Percentiles rank a stretch among this genome's conserved stretches.
Conservation (phyloP, 2,888 invertebrate species). For the Tortrix viridana region DNA sequence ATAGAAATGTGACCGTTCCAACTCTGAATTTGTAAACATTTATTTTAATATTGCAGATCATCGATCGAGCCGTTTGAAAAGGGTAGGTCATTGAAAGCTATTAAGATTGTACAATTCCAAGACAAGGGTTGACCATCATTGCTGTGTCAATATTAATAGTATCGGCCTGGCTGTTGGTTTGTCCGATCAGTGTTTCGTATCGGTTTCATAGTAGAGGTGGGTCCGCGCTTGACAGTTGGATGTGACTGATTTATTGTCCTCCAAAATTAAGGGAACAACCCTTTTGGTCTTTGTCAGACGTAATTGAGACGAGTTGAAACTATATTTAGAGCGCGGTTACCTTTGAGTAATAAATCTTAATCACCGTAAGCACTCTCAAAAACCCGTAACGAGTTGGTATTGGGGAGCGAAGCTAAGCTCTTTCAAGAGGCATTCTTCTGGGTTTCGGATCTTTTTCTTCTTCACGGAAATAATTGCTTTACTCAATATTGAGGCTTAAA, state of each 20-base stretch:
- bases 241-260: constrained; percentile 32
- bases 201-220: constrained; percentile 30
- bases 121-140: constrained; percentile 59
- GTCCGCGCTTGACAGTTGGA: constrained; percentile 22
- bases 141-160: constrained; percentile 47
- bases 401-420: constrained; percentile 13
- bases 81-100: constrained; percentile 55
- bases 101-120: constrained; percentile 68
- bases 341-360: constrained; percentile 6
- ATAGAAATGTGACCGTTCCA: constrained; percentile 60
- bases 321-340: constrained; percentile 10
- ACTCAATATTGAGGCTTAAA: too few species aligned
- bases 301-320: constrained; percentile 11
- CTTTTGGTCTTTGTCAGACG: constrained; percentile 16
- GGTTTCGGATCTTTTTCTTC: constrained; percentile 1
- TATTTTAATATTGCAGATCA: constrained; percentile 74
- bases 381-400: constrained; percentile 11
- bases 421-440: constrained; percentile 16
- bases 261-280: constrained; percentile 26
- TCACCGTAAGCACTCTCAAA: constrained; percentile 8
- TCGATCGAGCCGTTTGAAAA: constrained; percentile 60
- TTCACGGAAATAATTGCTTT: neutral
- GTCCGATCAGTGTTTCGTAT: constrained; percentile 42
- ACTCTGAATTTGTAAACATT: constrained; percentile 64
- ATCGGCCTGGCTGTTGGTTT: constrained; percentile 51